Evolutionary conservation across 2,888 invertebrate species (phyloP).

Genomic region (Orchesellides sinensis): DNA sequence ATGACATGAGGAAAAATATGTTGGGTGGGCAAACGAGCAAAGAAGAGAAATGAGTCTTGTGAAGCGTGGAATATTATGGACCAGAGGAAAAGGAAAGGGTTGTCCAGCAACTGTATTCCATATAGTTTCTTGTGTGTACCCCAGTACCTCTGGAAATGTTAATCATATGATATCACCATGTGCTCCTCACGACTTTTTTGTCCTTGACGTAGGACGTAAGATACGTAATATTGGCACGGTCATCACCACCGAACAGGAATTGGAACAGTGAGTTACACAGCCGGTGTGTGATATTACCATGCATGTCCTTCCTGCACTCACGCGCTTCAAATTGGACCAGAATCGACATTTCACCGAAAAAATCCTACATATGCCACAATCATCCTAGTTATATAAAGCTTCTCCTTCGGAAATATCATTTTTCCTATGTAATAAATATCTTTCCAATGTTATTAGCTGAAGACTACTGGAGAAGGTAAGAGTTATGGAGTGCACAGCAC

Average conservation of each 20-base stretch:
- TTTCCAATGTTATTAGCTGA: neutral
- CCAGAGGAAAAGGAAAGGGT: too few species aligned
- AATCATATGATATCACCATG: constrained; percentile 13
- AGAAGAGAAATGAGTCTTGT: constrained; percentile 10
- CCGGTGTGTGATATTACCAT: too few species aligned
- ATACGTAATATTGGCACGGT: neutral
- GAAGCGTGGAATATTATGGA: constrained; percentile 20
- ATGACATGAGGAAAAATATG: constrained; percentile 26
- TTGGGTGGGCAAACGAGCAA: neutral
- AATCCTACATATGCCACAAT: too few species aligned
- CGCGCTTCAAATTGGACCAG: too few species aligned
- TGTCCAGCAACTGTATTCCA: too few species aligned
- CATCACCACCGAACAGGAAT: too few species aligned
- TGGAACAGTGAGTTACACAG: too few species aligned
- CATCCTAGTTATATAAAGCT: neutral
- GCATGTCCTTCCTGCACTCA: too few species aligned
- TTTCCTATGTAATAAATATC: constrained; percentile 6
- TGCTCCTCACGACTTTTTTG: neutral
- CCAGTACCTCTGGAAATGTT: too few species aligned
- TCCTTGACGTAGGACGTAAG: neutral
- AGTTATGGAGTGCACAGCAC: neutral
- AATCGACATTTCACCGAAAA: too few species aligned
- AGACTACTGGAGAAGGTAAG: neutral
- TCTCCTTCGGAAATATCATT: neutral
- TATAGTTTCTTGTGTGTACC: too few species aligned